phyloP scores from a whole-genome alignment of 1,140 invertebrate genomes.

The Drosophila lacertosa region DNA sequence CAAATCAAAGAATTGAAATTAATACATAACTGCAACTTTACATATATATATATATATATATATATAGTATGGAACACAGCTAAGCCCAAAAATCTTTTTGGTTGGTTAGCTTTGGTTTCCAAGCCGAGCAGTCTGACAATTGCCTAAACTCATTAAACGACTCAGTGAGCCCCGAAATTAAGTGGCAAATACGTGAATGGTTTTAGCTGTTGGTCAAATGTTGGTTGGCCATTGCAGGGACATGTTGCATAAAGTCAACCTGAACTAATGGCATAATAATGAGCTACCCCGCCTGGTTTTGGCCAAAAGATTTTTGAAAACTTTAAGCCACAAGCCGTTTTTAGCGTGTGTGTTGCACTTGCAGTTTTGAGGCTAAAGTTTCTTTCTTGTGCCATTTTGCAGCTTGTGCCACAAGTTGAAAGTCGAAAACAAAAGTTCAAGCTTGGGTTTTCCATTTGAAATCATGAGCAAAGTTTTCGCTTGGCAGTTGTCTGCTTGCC shows the following conservation, averaged over 20 bases:
- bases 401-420: slow-evolving; percentile 5
- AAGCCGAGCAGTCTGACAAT: background rate
- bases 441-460: slow-evolving; percentile 6
- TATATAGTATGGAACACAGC: no score
- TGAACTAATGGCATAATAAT: background rate
- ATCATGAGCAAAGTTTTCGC: slow-evolving; percentile 17
- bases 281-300: no score
- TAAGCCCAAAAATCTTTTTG: no score
- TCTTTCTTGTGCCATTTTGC: slow-evolving; percentile 1
- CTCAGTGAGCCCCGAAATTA: background rate
- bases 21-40: no score
- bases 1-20: no score
- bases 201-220: background rate
- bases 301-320: background rate
- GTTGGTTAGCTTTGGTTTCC: no score
- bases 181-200: background rate
- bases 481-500: slow-evolving; percentile 11
- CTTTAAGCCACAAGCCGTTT: background rate
- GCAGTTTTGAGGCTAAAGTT: background rate
- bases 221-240: background rate
- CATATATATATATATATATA: no score
- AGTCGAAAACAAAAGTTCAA: slow-evolving; percentile 12
- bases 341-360: background rate
- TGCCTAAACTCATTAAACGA: background rate
- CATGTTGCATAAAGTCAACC: background rate